Evolutionary conservation across 2,797 vertebrate species (phyloP).

Genomic region (Brachymystax lenok): DNA sequence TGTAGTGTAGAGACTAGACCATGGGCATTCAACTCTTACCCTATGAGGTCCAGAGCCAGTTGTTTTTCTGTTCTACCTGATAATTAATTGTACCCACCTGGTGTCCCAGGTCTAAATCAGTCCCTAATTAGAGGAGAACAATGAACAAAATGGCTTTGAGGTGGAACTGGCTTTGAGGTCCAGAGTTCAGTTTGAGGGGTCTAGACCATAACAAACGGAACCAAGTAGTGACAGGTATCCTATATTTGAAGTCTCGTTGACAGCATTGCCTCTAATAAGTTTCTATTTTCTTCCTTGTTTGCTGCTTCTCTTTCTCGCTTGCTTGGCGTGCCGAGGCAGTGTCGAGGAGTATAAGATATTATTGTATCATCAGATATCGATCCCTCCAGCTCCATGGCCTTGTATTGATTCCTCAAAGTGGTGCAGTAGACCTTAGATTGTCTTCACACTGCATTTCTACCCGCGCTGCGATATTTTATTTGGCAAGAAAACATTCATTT

Average conservation of each 20-base stretch:
- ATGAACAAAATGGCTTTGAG: no score
- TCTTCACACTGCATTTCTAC: slow-evolving; percentile 60
- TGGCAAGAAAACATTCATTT: slow-evolving; percentile 70
- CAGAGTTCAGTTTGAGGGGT: no score
- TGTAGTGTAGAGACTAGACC: not conserved
- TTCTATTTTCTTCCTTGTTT: slow-evolving; percentile 47
- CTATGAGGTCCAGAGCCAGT: no score
- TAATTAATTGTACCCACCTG: no score
- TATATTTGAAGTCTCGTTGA: not conserved
- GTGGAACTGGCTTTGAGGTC: no score
- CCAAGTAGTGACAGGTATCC: not conserved
- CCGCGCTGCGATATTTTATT: slow-evolving; percentile 51
- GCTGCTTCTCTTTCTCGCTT: slow-evolving; percentile 39
- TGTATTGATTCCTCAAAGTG: slow-evolving; percentile 67
- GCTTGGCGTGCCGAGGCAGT: slow-evolving; percentile 48
- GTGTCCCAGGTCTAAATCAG: no score
- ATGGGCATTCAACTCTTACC: no score
- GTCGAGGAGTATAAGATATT: slow-evolving; percentile 73
- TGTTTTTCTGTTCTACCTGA: no score
- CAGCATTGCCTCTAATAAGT: slow-evolving; percentile 6
- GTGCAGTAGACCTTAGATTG: slow-evolving; percentile 67
- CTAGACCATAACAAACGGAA: not conserved
- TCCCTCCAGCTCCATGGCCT: slow-evolving; percentile 60
- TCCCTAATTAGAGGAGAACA: no score
- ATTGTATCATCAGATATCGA: slow-evolving; percentile 76